phyloP scores from a whole-genome alignment of 2,797 vertebrate genomes.

The Champsocephalus gunnari region DNA sequence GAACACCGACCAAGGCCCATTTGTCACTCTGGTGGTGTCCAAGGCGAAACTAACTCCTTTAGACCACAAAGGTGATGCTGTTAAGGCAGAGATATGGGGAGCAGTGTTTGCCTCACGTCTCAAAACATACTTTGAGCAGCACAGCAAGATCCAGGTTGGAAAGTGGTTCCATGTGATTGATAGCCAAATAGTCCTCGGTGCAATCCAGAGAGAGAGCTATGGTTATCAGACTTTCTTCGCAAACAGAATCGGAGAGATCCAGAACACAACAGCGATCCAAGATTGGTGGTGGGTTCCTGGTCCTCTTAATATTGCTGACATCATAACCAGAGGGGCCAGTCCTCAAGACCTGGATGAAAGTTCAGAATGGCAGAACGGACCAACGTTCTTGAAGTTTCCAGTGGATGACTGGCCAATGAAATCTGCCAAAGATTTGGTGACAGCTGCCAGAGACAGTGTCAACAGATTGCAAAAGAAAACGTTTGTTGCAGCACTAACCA shows the following conservation, averaged over 20 bases:
- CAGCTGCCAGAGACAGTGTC: rapidly evolving
- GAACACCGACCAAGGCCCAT: background rate
- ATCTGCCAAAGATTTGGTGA: background rate
- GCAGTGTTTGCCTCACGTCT: background rate
- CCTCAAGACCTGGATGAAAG: too few relatives aligned
- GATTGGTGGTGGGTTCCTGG: too few relatives aligned
- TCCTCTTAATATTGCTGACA: background rate
- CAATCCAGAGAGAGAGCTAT: too few relatives aligned
- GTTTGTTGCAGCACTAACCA: background rate
- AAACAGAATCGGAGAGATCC: background rate
- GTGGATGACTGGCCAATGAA: background rate
- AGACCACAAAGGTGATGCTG: constrained; percentile 18
- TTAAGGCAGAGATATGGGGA: constrained; percentile 5
- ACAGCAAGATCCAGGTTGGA: background rate
- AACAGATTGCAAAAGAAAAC: too few relatives aligned
- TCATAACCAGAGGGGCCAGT: too few relatives aligned
- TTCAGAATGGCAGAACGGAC: too few relatives aligned
- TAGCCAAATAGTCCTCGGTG: background rate
- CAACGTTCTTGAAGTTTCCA: too few relatives aligned
- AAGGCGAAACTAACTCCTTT: too few relatives aligned
- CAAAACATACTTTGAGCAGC: background rate
- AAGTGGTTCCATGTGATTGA: background rate
- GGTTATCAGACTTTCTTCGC: constrained; percentile 14
- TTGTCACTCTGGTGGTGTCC: background rate
- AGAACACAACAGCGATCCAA: too few relatives aligned